These are phyloP conservation scores for Diaphora mendica DNA, from an alignment of 2,888 invertebrate genomes.

Conservation along the genomic window DNA sequence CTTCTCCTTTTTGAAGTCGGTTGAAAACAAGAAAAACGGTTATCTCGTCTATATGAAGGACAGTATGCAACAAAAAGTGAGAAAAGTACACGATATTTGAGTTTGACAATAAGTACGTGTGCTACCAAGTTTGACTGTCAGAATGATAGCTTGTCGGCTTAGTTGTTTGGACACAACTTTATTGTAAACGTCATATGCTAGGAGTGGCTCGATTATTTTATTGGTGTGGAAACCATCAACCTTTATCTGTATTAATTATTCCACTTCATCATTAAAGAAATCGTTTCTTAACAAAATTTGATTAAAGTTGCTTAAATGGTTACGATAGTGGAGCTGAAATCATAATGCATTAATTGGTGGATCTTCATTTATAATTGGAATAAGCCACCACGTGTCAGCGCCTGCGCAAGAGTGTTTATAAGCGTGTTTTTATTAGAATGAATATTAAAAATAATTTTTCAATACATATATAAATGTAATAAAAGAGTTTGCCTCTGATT, in stretches of 20 bases:
- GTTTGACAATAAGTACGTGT: background rate
- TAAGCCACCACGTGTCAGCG: background rate
- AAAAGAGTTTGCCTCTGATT: background rate
- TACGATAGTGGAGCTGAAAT: constrained; percentile 6
- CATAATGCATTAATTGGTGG: constrained; percentile 4
- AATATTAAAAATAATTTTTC: background rate
- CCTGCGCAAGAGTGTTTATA: background rate
- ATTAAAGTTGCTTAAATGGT: constrained; percentile 8
- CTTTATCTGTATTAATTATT: background rate
- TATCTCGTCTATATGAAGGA: no score
- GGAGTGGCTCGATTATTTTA: background rate
- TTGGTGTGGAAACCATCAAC: background rate
- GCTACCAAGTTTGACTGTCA: background rate
- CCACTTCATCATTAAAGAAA: background rate
- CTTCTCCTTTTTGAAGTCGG: no score
- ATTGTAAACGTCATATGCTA: no score
- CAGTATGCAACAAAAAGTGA: background rate
- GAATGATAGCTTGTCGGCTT: background rate
- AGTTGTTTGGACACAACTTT: no score
- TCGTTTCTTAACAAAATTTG: constrained; percentile 1
- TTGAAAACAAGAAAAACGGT: no score
- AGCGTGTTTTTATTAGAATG: background rate
- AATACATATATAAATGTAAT: background rate
- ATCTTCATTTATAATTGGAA: background rate
- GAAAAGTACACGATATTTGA: background rate